Percentiles rank a stretch among this genome's conserved stretches.
These are phyloP conservation scores for Drosophila hydei DNA, from an alignment of 1,140 invertebrate genomes.

Conservation along the genomic window DNA sequence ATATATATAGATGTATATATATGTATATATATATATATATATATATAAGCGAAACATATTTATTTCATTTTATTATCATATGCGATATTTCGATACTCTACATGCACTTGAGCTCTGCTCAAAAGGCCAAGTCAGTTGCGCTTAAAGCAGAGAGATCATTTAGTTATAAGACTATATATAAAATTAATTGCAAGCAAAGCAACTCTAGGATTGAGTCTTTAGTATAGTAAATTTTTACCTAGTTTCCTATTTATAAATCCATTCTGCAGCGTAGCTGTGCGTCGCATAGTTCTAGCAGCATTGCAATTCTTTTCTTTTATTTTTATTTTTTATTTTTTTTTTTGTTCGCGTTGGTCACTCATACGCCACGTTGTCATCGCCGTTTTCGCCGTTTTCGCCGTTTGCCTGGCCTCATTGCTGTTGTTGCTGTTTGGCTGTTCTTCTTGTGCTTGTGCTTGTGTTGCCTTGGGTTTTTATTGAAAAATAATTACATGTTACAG, in stretches of 20 bases:
- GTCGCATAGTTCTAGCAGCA: conserved; percentile 15
- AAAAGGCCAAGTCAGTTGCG: too few relatives aligned
- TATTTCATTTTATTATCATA: conserved; percentile 71
- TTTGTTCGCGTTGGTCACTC: conserved; percentile 64
- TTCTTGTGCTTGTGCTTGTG: conserved; percentile 51
- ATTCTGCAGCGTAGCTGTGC: conserved; percentile 20
- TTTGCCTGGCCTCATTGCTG: conserved; percentile 29
- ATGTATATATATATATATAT: too few relatives aligned
- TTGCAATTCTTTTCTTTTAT: conserved; percentile 3
- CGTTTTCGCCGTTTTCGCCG: conserved; percentile 49
- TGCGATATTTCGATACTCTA: conserved; percentile 57
- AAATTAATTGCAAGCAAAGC: too few relatives aligned
- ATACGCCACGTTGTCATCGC: conserved; percentile 73
- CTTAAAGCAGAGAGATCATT: too few relatives aligned
- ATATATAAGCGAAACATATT: conserved; percentile 61
- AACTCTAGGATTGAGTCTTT: too few relatives aligned
- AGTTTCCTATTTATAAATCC: too few relatives aligned
- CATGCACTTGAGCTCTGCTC: too few relatives aligned
- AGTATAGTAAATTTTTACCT: too few relatives aligned
- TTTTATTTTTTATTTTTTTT: conserved; percentile 34
- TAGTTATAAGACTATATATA: too few relatives aligned
- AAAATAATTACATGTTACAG: conserved; percentile 83
- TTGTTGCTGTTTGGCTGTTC: conserved; percentile 32
- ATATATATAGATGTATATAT: conserved; percentile 45
- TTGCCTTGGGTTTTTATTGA: conserved; percentile 81